Conservation (phyloP, 2,888 invertebrate species). For the Oxytorus armatus region DNA sequence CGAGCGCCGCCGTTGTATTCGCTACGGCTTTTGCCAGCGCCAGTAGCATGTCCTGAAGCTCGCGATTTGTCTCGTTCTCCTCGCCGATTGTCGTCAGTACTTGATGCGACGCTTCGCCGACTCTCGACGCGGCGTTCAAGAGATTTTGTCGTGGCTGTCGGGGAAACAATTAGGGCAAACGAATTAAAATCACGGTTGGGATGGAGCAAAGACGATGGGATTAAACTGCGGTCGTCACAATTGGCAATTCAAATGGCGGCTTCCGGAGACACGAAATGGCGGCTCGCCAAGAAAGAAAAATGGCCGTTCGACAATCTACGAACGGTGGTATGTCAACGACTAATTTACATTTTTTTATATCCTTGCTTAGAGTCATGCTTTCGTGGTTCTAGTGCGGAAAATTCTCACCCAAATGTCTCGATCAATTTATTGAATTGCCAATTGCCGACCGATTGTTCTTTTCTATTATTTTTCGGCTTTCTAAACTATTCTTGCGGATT, state of each 20-base stretch:
- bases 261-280: too few relatives aligned
- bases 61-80: slow-evolving; percentile 93
- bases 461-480: neutral
- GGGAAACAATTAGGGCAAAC: neutral
- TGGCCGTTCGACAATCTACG: too few relatives aligned
- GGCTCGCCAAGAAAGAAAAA: too few relatives aligned
- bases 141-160: slow-evolving; percentile 95
- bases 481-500: neutral
- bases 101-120: slow-evolving; percentile 98
- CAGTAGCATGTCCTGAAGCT: slow-evolving; percentile 95
- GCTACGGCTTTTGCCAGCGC: slow-evolving; percentile 98
- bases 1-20: slow-evolving; percentile 98
- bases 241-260: too few relatives aligned
- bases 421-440: too few relatives aligned
- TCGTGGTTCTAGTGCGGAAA: too few relatives aligned
- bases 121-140: slow-evolving; percentile 97
- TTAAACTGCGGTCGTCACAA: too few relatives aligned
- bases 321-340: too few relatives aligned
- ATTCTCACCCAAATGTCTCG: too few relatives aligned
- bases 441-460: too few relatives aligned
- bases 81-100: slow-evolving; percentile 97
- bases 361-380: too few relatives aligned
- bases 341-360: too few relatives aligned
- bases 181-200: neutral
- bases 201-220: slow-evolving; percentile 57